Base-by-base conservation (phyloP, 2,797 vertebrate genomes). In the Muraenolepis orangiensis region DNA sequence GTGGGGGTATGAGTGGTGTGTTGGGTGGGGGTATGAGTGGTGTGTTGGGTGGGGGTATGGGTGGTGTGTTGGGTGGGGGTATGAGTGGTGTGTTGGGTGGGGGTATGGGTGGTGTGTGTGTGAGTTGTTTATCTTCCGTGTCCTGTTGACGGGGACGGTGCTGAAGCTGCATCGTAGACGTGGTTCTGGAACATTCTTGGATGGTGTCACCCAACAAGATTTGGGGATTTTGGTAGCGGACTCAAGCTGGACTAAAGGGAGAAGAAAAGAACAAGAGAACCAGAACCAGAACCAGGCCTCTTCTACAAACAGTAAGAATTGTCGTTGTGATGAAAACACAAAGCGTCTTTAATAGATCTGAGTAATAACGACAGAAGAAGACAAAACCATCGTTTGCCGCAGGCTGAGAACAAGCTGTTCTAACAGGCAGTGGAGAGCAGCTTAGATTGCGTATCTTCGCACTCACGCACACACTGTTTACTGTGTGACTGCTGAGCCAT, bases 281-380 rank as follows among this genome's bases (percentile, higher is more conserved):
- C n/a, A 64, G 57, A 90, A 92, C 73, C 2, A 86, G 80, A 88
- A 85, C 75, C 85, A 80, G 80, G 72, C 83, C 75, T 84, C 79
- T 85, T 80, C 80, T 80, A 76, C 68, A 75, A 64, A 84, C 80
- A 80, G 88, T 82, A 81, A 78, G 86, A 82, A 78, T 72, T 26
- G 51, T 4, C 20, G 31, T 80, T 81, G 78, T 74, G 83, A 79
- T 67, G 81, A 70, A 77, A 77, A 64, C 51, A 71, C 23, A 20
- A 69, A 80, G 72, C 81, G 78, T 73, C 88, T 86, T 78, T 81
- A 85, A 78, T 81, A 78, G 79, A 84, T 87, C 78, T 81, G 79
- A 80, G 72, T 79, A 78, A 84, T 83, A 74, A 82, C 76, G 42
- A 77, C 69, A 81, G 14, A 78, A 64, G 57, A 57, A 76, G 72